Evolutionary conservation across 2,888 invertebrate species (phyloP).

Genomic region (Harpalus rufipes): DNA sequence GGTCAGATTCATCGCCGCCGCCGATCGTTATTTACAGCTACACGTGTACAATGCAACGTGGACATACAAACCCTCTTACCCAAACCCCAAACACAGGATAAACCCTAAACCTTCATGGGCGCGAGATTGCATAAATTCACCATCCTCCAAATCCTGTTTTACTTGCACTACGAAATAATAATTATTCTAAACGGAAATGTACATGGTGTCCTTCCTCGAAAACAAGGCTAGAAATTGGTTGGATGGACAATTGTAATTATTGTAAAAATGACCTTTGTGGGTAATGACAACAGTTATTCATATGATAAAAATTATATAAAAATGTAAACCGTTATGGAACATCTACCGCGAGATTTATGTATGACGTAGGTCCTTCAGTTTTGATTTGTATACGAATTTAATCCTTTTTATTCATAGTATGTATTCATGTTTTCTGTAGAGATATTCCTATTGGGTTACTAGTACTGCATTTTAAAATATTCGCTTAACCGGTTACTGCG

Average conservation of each 20-base stretch:
- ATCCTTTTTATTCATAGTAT: too few relatives aligned
- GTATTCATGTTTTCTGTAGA: too few relatives aligned
- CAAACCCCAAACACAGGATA: not conserved
- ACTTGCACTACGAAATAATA: not conserved
- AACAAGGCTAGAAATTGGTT: not conserved
- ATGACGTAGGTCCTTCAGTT: too few relatives aligned
- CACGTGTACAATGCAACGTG: slow-evolving; percentile 49
- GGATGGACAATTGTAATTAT: not conserved
- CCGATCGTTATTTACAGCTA: slow-evolving; percentile 54
- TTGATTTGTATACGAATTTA: too few relatives aligned
- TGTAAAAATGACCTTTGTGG: slow-evolving; percentile 1
- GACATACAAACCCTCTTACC: slow-evolving; percentile 16
- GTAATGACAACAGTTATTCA: not conserved
- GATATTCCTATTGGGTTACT: too few relatives aligned
- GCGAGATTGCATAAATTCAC: slow-evolving; percentile 35
- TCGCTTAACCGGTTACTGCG: too few relatives aligned
- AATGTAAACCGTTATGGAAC: too few relatives aligned
- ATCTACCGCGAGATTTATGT: too few relatives aligned
- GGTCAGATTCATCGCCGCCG: slow-evolving; percentile 67
- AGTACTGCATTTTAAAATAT: too few relatives aligned
- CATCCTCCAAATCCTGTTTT: too few relatives aligned
- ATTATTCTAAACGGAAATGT: slow-evolving; percentile 15
- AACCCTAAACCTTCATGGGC: slow-evolving; percentile 24
- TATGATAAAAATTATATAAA: not conserved
- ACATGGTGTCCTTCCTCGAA: not conserved